Conservation (phyloP, 2,113 vertebrate genomes). For the Corythornis cristatus region DNA sequence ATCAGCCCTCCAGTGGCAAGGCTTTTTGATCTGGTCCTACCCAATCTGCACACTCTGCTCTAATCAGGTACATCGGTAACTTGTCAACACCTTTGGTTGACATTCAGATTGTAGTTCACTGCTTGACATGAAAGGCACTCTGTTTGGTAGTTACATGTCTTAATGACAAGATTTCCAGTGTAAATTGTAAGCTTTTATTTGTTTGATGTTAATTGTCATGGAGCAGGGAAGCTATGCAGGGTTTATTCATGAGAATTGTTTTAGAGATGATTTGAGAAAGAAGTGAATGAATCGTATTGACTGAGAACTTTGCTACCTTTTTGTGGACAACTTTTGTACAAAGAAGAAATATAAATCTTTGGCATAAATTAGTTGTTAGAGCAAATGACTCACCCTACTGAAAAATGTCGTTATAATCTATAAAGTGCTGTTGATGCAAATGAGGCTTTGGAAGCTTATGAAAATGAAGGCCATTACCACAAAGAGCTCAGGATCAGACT, state of each 20-base stretch:
- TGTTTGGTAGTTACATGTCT: not conserved
- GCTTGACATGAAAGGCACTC: not conserved
- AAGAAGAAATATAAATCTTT: slow-evolving; percentile 10
- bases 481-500: slow-evolving; percentile 9
- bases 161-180: slow-evolving; percentile 2
- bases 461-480: slow-evolving; percentile 31
- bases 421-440: slow-evolving; percentile 43
- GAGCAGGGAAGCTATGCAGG: not conserved
- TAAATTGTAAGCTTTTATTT: not conserved
- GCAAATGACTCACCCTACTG: slow-evolving; percentile 49
- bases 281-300: slow-evolving; percentile 52
- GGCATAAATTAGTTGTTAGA: slow-evolving; percentile 47
- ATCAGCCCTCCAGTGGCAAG: not conserved
- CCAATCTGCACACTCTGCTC: accelerated
- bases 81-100: not conserved
- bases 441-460: slow-evolving; percentile 35
- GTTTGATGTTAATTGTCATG: not conserved
- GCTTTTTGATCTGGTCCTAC: not conserved
- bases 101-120: not conserved
- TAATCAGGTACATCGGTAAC: not conserved
- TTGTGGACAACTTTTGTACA: slow-evolving; percentile 24
- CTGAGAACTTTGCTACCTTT: slow-evolving; percentile 44
- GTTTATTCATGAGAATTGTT: slow-evolving; percentile 20
- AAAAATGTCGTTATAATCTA: slow-evolving; percentile 60
- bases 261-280: not conserved